Evolutionary conservation across 53 echinoderm and acorn worm species (phyloP).

Genomic region (Stichopus horrens): DNA sequence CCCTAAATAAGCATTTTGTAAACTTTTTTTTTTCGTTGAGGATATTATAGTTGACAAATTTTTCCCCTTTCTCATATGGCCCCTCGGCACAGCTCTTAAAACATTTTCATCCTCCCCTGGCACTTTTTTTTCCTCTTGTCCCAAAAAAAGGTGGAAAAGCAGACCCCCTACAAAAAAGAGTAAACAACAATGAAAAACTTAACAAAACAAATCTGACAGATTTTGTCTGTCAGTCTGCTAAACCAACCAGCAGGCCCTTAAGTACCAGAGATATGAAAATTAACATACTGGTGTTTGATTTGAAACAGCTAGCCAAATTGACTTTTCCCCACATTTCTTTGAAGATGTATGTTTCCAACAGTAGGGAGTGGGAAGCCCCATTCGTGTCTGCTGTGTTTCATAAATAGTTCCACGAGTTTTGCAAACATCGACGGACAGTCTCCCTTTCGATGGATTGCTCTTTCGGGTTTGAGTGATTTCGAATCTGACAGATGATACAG

Average conservation of each 20-base stretch:
- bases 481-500: neutral
- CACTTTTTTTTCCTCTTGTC: neutral
- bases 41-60: neutral
- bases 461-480: neutral
- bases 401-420: conserved; percentile 4
- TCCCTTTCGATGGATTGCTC: neutral
- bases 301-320: conserved; percentile 14
- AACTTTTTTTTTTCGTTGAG: neutral
- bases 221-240: neutral
- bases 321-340: conserved; percentile 2
- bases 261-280: neutral
- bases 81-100: neutral
- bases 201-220: neutral
- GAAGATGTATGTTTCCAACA: neutral
- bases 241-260: neutral
- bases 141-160: too few species aligned
- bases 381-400: conserved; percentile 4
- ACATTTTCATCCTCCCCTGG: neutral
- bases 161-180: too few species aligned
- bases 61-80: neutral
- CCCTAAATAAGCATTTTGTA: neutral
- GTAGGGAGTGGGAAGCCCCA: neutral
- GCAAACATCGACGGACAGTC: neutral
- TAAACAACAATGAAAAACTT: too few species aligned
- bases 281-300: conserved; percentile 2